Evolutionary conservation across 53 echinoderm and acorn worm species (phyloP).

Genomic region (Stichopus horrens): DNA sequence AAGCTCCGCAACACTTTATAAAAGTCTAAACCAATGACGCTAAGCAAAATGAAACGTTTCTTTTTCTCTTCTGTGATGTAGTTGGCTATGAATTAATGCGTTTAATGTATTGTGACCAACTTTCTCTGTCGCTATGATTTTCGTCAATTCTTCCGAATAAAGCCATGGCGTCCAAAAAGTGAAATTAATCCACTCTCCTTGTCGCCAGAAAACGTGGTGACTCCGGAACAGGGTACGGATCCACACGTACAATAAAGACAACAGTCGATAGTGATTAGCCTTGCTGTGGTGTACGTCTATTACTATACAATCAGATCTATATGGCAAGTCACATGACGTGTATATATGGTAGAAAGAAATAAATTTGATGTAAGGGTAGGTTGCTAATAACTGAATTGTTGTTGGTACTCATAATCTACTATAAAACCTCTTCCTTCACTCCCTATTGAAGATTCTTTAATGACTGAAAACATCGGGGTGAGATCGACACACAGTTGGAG

Average conservation of each 20-base stretch:
- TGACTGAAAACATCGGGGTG: too few relatives aligned
- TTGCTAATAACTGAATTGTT: too few relatives aligned
- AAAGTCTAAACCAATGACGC: conserved; percentile 42
- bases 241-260: too few relatives aligned
- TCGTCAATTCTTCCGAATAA: background rate
- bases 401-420: too few relatives aligned
- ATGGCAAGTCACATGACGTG: background rate
- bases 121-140: conserved; percentile 36
- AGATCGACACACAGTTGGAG: too few relatives aligned
- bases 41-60: conserved; percentile 56
- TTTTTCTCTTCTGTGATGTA: conserved; percentile 44
- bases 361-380: too few relatives aligned
- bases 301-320: background rate
- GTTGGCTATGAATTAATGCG: conserved; percentile 56
- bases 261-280: too few relatives aligned
- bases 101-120: conserved; percentile 50
- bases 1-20: conserved; percentile 52
- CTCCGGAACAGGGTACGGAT: too few relatives aligned
- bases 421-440: too few relatives aligned
- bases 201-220: conserved; percentile 44
- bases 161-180: background rate
- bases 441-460: too few relatives aligned
- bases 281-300: background rate
- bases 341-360: too few relatives aligned
- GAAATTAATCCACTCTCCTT: conserved; percentile 23